Conservation (phyloP, 2,888 invertebrate species). For the Tenthredo notha region DNA sequence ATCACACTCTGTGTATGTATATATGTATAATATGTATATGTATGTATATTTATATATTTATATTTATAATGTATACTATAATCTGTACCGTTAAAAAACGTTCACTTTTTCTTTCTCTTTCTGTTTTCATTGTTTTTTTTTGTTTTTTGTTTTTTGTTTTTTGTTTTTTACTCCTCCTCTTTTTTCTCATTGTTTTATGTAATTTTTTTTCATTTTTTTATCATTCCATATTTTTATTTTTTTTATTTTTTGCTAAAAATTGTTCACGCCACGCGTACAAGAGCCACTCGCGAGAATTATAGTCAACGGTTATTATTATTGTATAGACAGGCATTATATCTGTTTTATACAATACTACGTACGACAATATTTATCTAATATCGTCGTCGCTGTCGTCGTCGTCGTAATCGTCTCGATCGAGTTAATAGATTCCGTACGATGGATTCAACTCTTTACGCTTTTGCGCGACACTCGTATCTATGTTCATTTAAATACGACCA, state of each 20-base stretch:
- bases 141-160: neutral
- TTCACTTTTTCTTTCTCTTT: conserved; percentile 21
- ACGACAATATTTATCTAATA: neutral
- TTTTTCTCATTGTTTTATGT: neutral
- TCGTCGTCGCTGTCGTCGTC: neutral
- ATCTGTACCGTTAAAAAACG: conserved; percentile 14
- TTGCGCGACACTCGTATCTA: conserved; percentile 38
- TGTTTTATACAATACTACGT: neutral
- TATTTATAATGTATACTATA: neutral
- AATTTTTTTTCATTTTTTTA: neutral
- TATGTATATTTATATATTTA: neutral
- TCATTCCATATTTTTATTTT: neutral
- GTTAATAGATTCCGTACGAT: conserved; percentile 1
- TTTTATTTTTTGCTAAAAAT: neutral
- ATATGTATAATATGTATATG: conserved; percentile 15
- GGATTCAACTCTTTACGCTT: neutral
- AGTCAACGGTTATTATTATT: neutral
- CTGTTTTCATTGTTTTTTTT: neutral
- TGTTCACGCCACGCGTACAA: neutral
- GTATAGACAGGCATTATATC: neutral
- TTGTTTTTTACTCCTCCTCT: neutral
- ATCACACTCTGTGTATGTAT: conserved; percentile 8
- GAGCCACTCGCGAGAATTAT: conserved; percentile 16
- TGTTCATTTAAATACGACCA: neutral
- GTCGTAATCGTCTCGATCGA: neutral